Percentiles rank a stretch among this genome's conserved stretches.
Evolutionary conservation across 2,888 invertebrate species (phyloP).

Genomic region (Drosophila atripex): DNA sequence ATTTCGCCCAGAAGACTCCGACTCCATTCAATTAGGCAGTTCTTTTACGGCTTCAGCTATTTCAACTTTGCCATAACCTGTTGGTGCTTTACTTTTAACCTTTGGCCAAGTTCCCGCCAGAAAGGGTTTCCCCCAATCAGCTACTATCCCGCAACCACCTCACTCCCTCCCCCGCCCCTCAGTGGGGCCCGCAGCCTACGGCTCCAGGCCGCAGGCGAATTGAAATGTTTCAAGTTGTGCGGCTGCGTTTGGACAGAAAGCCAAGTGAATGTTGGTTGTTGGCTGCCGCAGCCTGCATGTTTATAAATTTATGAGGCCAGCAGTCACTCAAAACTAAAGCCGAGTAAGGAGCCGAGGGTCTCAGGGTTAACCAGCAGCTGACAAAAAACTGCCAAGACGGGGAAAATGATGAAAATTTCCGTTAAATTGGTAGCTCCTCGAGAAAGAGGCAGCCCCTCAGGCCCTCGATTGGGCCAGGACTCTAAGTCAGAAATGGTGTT

Average conservation of each 20-base stretch:
- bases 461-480: too few species aligned
- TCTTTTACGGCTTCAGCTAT: background rate
- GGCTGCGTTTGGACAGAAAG: conserved; percentile 20
- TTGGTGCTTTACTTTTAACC: background rate
- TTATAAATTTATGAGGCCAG: conserved; percentile 36
- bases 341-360: background rate
- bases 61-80: conserved; percentile 1
- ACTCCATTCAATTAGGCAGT: background rate
- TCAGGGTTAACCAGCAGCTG: background rate
- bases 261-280: conserved; percentile 9
- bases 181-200: background rate
- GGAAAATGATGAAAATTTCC: background rate
- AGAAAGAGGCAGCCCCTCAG: too few species aligned
- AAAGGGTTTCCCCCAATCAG: background rate
- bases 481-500: too few species aligned
- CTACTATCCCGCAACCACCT: conserved; percentile 3
- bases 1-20: background rate
- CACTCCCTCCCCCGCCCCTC: too few species aligned
- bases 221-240: conserved; percentile 50
- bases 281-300: conserved; percentile 10
- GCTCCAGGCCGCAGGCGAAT: conserved; percentile 16
- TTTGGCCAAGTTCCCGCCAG: background rate
- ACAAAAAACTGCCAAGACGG: background rate
- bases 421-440: background rate
- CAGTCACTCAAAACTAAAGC: background rate